A percentile compares a stretch with the other conserved stretches of the same genome.
Evolutionary conservation across 2,797 vertebrate species (phyloP).

Genomic region (Clarias fuscus): DNA sequence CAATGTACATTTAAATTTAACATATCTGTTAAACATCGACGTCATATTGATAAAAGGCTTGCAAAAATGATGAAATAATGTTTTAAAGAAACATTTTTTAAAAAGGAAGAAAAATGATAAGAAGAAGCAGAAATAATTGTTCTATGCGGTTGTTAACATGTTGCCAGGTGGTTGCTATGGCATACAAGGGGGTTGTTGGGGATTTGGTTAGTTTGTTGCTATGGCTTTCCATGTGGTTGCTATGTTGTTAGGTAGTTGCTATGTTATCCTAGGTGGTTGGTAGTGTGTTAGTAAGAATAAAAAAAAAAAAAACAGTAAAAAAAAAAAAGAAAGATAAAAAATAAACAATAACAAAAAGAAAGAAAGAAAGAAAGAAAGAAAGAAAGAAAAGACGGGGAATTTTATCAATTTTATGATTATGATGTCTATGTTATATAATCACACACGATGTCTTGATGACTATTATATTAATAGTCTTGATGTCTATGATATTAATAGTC

Average conservation of each 20-base stretch:
- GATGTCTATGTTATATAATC: background rate
- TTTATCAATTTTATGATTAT: background rate
- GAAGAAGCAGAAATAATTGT: background rate
- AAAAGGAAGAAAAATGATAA: background rate
- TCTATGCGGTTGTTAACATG: background rate
- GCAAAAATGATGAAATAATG: background rate
- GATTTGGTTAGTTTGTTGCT: background rate
- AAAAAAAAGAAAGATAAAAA: background rate
- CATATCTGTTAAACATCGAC: background rate
- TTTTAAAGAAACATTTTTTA: background rate
- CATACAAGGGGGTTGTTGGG: background rate
- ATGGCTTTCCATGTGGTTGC: background rate
- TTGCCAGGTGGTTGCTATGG: background rate
- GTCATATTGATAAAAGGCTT: background rate
- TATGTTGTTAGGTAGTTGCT: background rate
- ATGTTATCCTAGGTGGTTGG: background rate
- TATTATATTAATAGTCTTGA: background rate
- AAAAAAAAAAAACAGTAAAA: background rate
- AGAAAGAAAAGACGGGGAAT: background rate
- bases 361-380: constrained; percentile 1
- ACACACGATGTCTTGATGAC: background rate
- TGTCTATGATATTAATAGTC: background rate
- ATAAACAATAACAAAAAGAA: background rate
- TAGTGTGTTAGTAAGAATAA: background rate
- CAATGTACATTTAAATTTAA: background rate